A percentile compares a stretch with the other conserved stretches of the same genome.
Conservation (phyloP, 2,888 invertebrate species). For the Hecatera dysodea region DNA sequence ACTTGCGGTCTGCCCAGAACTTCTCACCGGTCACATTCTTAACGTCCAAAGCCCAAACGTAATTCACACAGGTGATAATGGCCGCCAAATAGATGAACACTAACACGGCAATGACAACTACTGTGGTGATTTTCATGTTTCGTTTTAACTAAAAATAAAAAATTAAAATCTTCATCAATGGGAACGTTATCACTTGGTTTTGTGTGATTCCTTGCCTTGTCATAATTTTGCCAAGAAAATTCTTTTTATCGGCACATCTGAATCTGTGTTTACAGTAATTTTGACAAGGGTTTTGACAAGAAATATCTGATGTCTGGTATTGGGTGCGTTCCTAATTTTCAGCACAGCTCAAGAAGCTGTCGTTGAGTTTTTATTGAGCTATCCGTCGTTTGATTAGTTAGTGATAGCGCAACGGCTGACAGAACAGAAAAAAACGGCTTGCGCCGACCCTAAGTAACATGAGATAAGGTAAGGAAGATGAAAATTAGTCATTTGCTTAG, state of each 20-base stretch:
- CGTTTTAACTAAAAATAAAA: neutral
- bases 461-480: too few species aligned
- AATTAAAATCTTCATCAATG: neutral
- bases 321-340: constrained; percentile 19
- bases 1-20: neutral
- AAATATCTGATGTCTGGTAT: neutral
- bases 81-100: neutral
- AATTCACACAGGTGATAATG: constrained; percentile 9
- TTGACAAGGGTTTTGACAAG: constrained; percentile 9
- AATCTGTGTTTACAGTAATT: constrained; percentile 7
- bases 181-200: neutral
- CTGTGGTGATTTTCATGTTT: constrained; percentile 2
- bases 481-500: too few species aligned
- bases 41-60: neutral
- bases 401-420: too few species aligned
- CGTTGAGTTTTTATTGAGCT: neutral
- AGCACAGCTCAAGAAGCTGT: too few species aligned
- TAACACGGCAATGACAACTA: neutral
- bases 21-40: neutral
- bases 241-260: neutral
- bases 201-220: neutral
- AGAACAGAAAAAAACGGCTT: too few species aligned
- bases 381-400: too few species aligned
- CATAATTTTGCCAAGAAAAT: neutral
- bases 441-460: too few species aligned